These are phyloP conservation scores for Chrysopa pallens DNA, from an alignment of 1,140 invertebrate genomes.

Conservation along the genomic window DNA sequence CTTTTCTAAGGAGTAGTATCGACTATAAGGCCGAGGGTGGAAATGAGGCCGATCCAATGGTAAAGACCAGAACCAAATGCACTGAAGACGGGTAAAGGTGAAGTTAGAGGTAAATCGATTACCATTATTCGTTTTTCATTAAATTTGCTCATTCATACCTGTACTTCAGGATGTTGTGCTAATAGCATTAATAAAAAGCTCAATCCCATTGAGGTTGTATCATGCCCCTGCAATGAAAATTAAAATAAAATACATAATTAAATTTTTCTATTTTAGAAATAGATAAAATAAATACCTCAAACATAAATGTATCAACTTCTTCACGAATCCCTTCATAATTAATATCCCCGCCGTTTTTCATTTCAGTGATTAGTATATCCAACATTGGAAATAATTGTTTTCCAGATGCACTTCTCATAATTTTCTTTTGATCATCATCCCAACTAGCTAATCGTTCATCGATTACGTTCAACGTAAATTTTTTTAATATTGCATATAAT, in stretches of 20 bases:
- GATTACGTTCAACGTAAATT: not conserved
- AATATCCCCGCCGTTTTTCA: conserved; percentile 25
- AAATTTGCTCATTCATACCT: conserved; percentile 11
- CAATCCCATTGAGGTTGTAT: conserved; percentile 22
- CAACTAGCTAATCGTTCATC: not conserved
- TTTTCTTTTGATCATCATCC: not conserved
- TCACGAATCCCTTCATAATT: conserved; percentile 45
- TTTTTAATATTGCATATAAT: not conserved
- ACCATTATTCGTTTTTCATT: not conserved
- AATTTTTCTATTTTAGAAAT: no score
- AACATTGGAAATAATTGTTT: conserved; percentile 41
- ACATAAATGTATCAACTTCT: conserved; percentile 61
- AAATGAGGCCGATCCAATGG: no score
- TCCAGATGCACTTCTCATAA: conserved; percentile 3
- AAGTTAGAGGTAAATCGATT: no score
- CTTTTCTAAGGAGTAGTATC: no score
- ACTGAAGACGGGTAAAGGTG: no score
- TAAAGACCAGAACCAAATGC: no score
- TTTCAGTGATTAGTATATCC: conserved; percentile 43
- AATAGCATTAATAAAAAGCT: conserved; percentile 20
- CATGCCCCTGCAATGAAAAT: conserved; percentile 18
- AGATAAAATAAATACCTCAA: conserved; percentile 19
- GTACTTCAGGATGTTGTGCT: conserved; percentile 16
- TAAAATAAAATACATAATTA: not conserved
- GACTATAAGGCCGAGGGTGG: no score